Evolutionary conservation across 2,888 invertebrate species (phyloP).

Genomic region (Cyclophora punctaria): DNA sequence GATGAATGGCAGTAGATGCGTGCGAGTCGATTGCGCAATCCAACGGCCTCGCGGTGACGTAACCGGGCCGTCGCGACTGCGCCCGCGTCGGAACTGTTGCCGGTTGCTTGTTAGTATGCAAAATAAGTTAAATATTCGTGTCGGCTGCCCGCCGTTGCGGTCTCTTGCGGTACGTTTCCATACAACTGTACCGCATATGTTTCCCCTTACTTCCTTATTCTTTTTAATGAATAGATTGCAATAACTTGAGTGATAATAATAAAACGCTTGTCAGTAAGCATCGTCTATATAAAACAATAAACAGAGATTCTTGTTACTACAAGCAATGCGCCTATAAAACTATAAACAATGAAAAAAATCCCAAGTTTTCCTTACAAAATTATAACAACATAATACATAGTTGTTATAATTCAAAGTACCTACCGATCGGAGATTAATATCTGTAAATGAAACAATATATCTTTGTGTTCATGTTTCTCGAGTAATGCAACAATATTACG

Average conservation of each 20-base stretch:
- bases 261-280: too few species aligned
- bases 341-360: too few species aligned
- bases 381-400: conserved; percentile 2
- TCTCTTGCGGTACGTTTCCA: conserved; percentile 44
- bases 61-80: conserved; percentile 44
- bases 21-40: conserved; percentile 56
- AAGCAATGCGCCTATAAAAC: too few species aligned
- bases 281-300: too few species aligned
- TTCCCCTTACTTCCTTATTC: conserved; percentile 24
- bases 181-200: conserved; percentile 25
- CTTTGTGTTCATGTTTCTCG: too few species aligned
- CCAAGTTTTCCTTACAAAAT: conserved; percentile 4
- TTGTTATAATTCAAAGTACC: neutral
- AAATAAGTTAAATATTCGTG: conserved; percentile 61
- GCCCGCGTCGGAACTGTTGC: conserved; percentile 20
- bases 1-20: conserved; percentile 63
- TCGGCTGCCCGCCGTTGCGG: conserved; percentile 31
- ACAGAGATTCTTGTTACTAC: too few species aligned
- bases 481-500: conserved; percentile 1
- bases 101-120: conserved; percentile 67
- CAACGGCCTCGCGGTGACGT: conserved; percentile 45
- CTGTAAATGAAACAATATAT: too few species aligned
- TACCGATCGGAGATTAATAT: too few species aligned
- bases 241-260: too few species aligned
- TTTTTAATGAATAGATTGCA: neutral